Evolutionary conservation across 2,888 invertebrate species (phyloP), one percentile per base, ranked within the genome.

Genomic region (Drosophila kuntzei): DNA sequence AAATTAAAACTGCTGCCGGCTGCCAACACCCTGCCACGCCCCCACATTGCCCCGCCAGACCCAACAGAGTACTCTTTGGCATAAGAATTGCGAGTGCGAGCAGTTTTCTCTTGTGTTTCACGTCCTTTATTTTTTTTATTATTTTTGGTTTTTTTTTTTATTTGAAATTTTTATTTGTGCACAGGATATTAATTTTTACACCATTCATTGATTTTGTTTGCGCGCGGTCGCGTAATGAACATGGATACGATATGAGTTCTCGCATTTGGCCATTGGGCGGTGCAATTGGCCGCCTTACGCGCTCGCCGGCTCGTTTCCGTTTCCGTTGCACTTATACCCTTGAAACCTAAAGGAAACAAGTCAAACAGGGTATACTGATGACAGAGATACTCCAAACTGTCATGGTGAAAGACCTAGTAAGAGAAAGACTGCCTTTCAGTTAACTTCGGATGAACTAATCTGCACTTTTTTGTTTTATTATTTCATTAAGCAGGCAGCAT

Each of bases 171-270:
- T 57, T 62, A 49, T 60, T 67, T 62, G 37, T 25, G 41, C 79
- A 69, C 91, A 90, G 91, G 90, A 90, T 90, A 90, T 90, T 90
- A 89, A 91, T 90, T 90, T 90, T 90, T 91, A 89, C 83, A 90
- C 84, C 89, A 90, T 90, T 90, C 90, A 91, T 89, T 90, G 90
- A 83, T 78, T 89, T 72, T 71, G 85, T 73, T 73, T 72, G 76
- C 76, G 64, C 61, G 53, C 62, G 68, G 67, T 9, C 59, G 79
- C 70, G 55, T 84, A 87, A 87, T 85, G 87, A 87, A 87, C 49
- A 43, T 44, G 44, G 44, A 51, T 46, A 36, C 22, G 22, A 32
- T 37, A 20, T 7, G 12, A 37, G 39, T 44, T 1, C 20, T 14
- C 20, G 37, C 37, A 43, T 41, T 34, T 59, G 27, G 4, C 7